Conservation (phyloP, 2,888 invertebrate genomes). For the Drosophila robusta region DNA sequence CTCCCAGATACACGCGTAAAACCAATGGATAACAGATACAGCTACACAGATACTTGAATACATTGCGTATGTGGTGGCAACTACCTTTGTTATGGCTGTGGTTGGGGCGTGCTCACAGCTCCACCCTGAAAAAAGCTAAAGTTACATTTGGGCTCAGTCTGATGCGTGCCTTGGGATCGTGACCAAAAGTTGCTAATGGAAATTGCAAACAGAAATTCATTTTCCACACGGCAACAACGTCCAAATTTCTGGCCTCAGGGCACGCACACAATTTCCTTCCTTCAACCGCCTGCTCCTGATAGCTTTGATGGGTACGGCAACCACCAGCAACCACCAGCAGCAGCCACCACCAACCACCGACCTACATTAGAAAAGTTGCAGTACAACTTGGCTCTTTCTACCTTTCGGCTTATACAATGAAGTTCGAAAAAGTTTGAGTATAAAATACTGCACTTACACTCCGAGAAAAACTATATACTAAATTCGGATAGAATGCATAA, state of each 20-base stretch:
- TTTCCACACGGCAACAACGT: constrained; percentile 58
- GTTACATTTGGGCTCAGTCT: constrained; percentile 25
- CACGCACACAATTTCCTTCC: constrained; percentile 64
- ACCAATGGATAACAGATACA: background rate
- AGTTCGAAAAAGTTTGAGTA: constrained; percentile 7
- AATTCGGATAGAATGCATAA: no score
- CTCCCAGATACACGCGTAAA: background rate
- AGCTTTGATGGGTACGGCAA: constrained; percentile 25
- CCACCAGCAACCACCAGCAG: constrained; percentile 34
- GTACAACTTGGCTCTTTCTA: constrained; percentile 19
- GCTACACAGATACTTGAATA: constrained; percentile 3
- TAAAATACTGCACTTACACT: background rate
- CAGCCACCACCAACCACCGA: constrained; percentile 24
- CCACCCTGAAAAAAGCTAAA: constrained; percentile 8
- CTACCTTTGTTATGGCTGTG: background rate
- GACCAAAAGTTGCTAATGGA: constrained; percentile 77
- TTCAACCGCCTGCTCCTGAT: constrained; percentile 8
- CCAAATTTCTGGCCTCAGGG: constrained; percentile 61
- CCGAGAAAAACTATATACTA: background rate
- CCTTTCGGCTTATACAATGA: constrained; percentile 9
- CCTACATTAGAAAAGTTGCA: constrained; percentile 22
- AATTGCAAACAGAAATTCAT: constrained; percentile 75
- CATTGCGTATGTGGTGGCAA: constrained; percentile 3
- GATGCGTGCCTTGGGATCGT: constrained; percentile 55
- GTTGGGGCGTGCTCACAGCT: constrained; percentile 11